Conservation (phyloP, 2,888 invertebrate genomes). For the Disparrhopalites patrizii region DNA sequence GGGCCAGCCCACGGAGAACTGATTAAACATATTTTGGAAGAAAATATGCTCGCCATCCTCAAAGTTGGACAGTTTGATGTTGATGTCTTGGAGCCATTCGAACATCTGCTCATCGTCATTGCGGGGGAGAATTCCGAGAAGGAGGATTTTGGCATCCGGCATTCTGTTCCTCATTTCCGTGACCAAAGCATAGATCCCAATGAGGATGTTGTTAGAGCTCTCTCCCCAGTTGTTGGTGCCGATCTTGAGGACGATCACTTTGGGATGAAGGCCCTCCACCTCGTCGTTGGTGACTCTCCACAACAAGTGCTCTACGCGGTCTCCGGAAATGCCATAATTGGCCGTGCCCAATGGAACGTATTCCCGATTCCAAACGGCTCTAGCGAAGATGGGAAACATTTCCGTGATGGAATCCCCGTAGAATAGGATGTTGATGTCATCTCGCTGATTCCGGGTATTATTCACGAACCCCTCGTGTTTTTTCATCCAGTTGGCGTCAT, state of each 20-base stretch:
- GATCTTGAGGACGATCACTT: slow-evolving; percentile 56
- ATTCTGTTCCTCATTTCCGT: background rate
- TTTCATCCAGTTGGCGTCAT: slow-evolving; percentile 36
- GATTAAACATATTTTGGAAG: slow-evolving; percentile 42
- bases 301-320: slow-evolving; percentile 56
- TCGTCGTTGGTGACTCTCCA: slow-evolving; percentile 58
- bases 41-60: slow-evolving; percentile 36
- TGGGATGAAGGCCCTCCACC: slow-evolving; percentile 54
- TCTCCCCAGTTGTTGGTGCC: slow-evolving; percentile 49
- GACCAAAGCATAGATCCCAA: slow-evolving; percentile 13
- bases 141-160: slow-evolving; percentile 34
- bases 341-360: slow-evolving; percentile 40
- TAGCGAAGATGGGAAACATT: slow-evolving; percentile 37
- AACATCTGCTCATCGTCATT: slow-evolving; percentile 10
- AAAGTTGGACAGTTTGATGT: slow-evolving; percentile 25
- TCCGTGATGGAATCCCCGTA: slow-evolving; percentile 45
- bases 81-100: slow-evolving; percentile 17
- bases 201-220: slow-evolving; percentile 3
- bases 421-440: slow-evolving; percentile 37
- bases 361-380: slow-evolving; percentile 28
- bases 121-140: slow-evolving; percentile 32
- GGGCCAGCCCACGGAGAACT: slow-evolving; percentile 34
- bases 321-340: slow-evolving; percentile 53
- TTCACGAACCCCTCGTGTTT: slow-evolving; percentile 31
- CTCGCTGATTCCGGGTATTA: slow-evolving; percentile 34